Evolutionary conservation across 2,797 vertebrate species (phyloP).

Genomic region (Champsocephalus gunnari): DNA sequence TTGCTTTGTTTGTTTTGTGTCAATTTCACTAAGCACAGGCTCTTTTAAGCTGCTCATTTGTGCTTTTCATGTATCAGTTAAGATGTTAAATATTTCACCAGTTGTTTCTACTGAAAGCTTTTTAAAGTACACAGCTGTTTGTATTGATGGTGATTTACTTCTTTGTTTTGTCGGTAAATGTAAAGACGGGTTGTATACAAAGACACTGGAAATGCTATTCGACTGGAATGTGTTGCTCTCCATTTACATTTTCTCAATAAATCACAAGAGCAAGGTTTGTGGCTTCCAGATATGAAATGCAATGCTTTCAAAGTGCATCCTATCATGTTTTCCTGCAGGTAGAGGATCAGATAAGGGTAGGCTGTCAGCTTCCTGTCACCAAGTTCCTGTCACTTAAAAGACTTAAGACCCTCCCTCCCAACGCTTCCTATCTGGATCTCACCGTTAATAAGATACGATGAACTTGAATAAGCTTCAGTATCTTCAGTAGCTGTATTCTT

Average conservation of each 20-base stretch:
- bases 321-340: conserved; percentile 78
- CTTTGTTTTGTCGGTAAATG: background rate
- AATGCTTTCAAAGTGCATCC: background rate
- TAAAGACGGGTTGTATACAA: conserved; percentile 28
- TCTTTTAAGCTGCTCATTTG: conserved; percentile 7
- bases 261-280: conserved; percentile 24
- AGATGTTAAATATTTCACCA: background rate
- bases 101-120: background rate
- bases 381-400: conserved; percentile 43
- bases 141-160: background rate
- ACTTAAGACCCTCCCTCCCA: conserved; percentile 83
- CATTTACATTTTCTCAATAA: conserved; percentile 58
- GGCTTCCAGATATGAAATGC: no score
- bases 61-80: background rate
- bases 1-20: no score
- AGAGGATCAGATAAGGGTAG: conserved; percentile 87
- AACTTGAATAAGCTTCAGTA: background rate
- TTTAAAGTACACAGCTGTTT: background rate
- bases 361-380: conserved; percentile 59
- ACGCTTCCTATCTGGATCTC: conserved; percentile 85
- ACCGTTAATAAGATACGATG: conserved; percentile 41
- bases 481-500: background rate
- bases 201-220: conserved; percentile 37
- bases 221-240: conserved; percentile 15
- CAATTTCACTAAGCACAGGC: background rate